Conservation (phyloP, 2,888 invertebrate species). For the Conomelus anceps region DNA sequence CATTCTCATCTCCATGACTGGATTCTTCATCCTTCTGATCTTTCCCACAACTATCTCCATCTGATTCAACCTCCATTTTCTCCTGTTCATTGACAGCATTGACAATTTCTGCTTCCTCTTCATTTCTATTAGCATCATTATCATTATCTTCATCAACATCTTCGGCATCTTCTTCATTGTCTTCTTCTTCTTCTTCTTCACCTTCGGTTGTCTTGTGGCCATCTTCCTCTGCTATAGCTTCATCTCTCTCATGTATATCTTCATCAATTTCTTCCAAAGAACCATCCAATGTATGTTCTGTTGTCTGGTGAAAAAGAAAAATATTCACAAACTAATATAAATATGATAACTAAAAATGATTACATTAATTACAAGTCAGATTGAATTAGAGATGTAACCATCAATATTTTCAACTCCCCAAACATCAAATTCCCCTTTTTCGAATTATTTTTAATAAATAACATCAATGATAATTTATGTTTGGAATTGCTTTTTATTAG, state of each 20-base stretch:
- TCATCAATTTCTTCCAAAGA: neutral
- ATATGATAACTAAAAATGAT: too few species aligned
- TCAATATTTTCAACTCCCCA: too few species aligned
- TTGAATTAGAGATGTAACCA: too few species aligned
- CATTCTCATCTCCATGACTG: conserved; percentile 31
- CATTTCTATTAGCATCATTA: too few species aligned
- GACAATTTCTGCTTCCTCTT: neutral
- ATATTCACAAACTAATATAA: neutral
- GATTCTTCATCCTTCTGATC: conserved; percentile 25
- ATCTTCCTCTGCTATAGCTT: neutral
- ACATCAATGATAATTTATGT: too few species aligned
- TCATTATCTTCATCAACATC: neutral
- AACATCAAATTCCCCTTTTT: too few species aligned
- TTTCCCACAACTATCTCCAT: neutral
- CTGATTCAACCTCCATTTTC: neutral
- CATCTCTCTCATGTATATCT: neutral
- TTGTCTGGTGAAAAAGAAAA: neutral
- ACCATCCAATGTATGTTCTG: neutral
- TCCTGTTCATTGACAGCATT: neutral
- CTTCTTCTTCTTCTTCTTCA: neutral
- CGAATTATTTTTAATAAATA: too few species aligned
- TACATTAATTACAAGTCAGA: too few species aligned
- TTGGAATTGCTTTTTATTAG: too few species aligned
- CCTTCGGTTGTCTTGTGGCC: neutral
- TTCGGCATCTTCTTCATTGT: neutral